phyloP scores from a whole-genome alignment of 1,140 invertebrate species.

The Caenorhabditis tropicalis region DNA sequence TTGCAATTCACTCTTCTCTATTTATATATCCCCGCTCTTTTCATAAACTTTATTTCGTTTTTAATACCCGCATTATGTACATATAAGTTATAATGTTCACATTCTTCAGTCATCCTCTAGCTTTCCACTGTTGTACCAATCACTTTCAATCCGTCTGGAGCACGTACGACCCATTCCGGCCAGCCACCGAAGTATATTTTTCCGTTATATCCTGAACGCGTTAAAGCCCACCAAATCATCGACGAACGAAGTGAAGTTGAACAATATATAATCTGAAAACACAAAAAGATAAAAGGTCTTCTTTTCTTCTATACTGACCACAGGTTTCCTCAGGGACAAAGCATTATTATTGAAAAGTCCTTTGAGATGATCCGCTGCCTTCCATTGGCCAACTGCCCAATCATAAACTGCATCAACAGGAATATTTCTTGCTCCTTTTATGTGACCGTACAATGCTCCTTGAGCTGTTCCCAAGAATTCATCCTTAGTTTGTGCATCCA shows the following conservation, averaged over 20 bases:
- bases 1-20: slow-evolving; percentile 2
- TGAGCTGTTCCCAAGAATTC: slow-evolving; percentile 62
- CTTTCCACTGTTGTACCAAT: slow-evolving; percentile 57
- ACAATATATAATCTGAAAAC: slow-evolving; percentile 66
- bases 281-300: neutral
- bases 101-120: neutral
- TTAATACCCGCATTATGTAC: slow-evolving; percentile 15
- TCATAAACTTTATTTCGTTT: slow-evolving; percentile 34
- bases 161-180: slow-evolving; percentile 70
- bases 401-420: slow-evolving; percentile 66
- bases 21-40: neutral
- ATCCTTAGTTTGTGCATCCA: slow-evolving; percentile 68
- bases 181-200: slow-evolving; percentile 69
- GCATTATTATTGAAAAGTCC: slow-evolving; percentile 59
- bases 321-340: slow-evolving; percentile 54
- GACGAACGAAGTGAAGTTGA: slow-evolving; percentile 63
- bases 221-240: slow-evolving; percentile 67
- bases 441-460: slow-evolving; percentile 66
- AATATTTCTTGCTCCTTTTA: slow-evolving; percentile 65
- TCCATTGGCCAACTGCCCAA: slow-evolving; percentile 59
- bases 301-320: no score
- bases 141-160: slow-evolving; percentile 69
- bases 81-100: neutral
- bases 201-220: slow-evolving; percentile 58
- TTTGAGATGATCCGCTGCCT: neutral